These are phyloP conservation scores for Coregonus ussuriensis DNA, from an alignment of 2,797 vertebrate species.

Conservation along the genomic window DNA sequence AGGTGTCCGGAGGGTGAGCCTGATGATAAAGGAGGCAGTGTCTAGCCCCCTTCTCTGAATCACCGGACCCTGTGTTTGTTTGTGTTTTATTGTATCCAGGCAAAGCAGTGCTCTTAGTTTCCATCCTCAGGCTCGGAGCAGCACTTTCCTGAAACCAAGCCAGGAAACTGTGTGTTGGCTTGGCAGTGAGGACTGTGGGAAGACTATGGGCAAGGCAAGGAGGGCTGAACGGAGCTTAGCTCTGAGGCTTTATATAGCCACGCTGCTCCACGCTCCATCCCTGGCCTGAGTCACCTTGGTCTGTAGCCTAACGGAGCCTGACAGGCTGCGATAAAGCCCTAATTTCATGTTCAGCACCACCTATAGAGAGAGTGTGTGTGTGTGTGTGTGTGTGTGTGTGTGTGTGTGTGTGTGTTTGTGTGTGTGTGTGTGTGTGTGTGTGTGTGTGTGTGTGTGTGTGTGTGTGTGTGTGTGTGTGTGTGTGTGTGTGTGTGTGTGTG, in stretches of 20 bases:
- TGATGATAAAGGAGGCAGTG: constrained; percentile 58
- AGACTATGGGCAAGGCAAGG: constrained; percentile 76
- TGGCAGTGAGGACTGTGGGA: constrained; percentile 90
- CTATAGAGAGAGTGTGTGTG: constrained; percentile 30
- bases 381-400: constrained; percentile 91
- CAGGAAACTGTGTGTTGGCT: constrained; percentile 96
- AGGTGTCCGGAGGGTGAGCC: constrained; percentile 29
- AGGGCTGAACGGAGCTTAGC: constrained; percentile 45
- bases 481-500: constrained; percentile 78
- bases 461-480: too few species aligned
- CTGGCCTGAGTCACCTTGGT: constrained; percentile 70
- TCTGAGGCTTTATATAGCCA: constrained; percentile 72
- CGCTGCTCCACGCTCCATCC: constrained; percentile 52
- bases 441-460: too few species aligned
- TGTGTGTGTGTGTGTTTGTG: constrained; percentile 61
- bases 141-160: constrained; percentile 95
- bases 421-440: too few species aligned
- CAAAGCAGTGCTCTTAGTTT: constrained; percentile 91
- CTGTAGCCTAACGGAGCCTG: constrained; percentile 72
- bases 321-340: constrained; percentile 85
- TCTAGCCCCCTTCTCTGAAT: constrained; percentile 64
- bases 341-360: constrained; percentile 80
- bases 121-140: constrained; percentile 85
- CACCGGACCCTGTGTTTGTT: constrained; percentile 63
- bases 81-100: constrained; percentile 90